Evolutionary conservation across 2,888 invertebrate genomes (phyloP).

Genomic region (Pogonocherus hispidulus): DNA sequence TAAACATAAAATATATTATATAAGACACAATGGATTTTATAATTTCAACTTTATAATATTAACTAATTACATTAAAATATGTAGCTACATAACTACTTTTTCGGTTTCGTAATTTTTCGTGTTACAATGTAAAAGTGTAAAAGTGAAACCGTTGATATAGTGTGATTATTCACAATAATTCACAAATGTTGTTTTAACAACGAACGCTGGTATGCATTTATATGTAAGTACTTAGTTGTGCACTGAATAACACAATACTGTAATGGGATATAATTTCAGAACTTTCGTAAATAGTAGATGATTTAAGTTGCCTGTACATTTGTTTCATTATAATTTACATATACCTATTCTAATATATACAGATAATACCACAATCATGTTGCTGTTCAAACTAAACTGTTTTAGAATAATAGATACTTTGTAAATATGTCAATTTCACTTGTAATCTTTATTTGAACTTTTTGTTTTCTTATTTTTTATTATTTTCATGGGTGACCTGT

Average conservation of each 20-base stretch:
- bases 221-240: neutral
- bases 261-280: conserved; percentile 2
- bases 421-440: too few species aligned
- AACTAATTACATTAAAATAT: neutral
- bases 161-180: too few species aligned
- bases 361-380: too few species aligned
- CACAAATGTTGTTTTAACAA: neutral
- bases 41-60: neutral
- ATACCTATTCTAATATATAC: too few species aligned
- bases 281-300: neutral
- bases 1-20: neutral
- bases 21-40: neutral
- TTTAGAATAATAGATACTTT: too few species aligned
- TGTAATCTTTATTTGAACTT: too few species aligned
- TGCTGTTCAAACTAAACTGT: too few species aligned
- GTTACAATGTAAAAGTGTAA: neutral
- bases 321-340: too few species aligned
- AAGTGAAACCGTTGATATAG: neutral
- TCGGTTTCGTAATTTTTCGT: conserved; percentile 1
- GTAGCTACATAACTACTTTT: neutral
- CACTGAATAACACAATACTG: neutral
- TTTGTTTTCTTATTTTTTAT: too few species aligned
- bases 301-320: too few species aligned
- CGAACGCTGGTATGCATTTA: neutral
- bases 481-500: too few species aligned